phyloP scores from a whole-genome alignment of 2,888 invertebrate genomes.

The Epinotia nisella region DNA sequence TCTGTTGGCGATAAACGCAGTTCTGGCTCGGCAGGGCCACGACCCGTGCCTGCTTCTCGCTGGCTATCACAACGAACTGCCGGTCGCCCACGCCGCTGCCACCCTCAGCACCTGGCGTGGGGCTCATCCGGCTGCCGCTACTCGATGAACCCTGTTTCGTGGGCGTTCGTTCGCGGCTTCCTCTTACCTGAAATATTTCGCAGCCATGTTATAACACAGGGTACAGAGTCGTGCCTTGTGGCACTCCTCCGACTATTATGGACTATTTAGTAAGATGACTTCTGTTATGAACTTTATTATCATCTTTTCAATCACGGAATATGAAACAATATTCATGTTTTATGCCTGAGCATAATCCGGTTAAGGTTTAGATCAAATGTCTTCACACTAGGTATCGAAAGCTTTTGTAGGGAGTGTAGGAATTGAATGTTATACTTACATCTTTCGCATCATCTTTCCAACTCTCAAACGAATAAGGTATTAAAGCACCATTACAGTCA shows the following conservation, averaged over 20 bases:
- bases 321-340: too few relatives aligned
- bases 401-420: not conserved
- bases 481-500: slow-evolving; percentile 96
- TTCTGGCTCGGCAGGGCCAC: slow-evolving; percentile 97
- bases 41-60: slow-evolving; percentile 97
- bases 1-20: slow-evolving; percentile 96
- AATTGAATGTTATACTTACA: slow-evolving; percentile 60
- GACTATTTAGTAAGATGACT: not conserved
- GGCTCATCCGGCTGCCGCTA: slow-evolving; percentile 90
- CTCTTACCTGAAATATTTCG: slow-evolving; percentile 59
- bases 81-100: slow-evolving; percentile 87
- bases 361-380: not conserved
- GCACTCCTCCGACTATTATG: not conserved
- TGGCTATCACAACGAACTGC: slow-evolving; percentile 96
- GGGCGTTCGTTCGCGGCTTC: slow-evolving; percentile 84
- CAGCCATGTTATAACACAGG: not conserved
- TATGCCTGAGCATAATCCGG: too few relatives aligned
- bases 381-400: not conserved
- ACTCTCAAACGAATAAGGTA: slow-evolving; percentile 95
- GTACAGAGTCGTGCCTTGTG: slow-evolving; percentile 10
- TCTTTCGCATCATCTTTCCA: slow-evolving; percentile 96
- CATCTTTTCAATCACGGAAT: not conserved
- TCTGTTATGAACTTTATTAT: not conserved
- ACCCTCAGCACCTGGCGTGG: slow-evolving; percentile 85
- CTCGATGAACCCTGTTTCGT: slow-evolving; percentile 85